Evolutionary conservation across 2,797 vertebrate genomes (phyloP), one percentile per base, ranked within the genome.

Genomic region (Acestrorhynchus altus): DNA sequence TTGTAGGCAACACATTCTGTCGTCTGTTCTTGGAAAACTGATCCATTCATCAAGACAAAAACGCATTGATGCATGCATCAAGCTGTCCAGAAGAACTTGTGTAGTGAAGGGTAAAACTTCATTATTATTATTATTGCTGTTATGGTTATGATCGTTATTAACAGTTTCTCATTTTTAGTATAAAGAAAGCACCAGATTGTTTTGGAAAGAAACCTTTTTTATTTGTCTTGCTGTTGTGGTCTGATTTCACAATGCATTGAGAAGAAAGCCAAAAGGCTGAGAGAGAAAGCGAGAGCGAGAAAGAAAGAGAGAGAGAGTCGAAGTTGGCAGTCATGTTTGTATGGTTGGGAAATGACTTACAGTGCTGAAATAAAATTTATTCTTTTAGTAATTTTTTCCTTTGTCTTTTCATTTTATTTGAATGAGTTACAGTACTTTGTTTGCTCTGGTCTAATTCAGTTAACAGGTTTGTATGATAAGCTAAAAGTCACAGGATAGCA

Each of bases 311-410:
- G 88, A 90, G 91, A 89, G 91, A 90, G 92, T 93, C 91, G 91
- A 93, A 93, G 93, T 93, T 92, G 93, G 92, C 92, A 92, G 93
- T 95, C 94, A 92, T 94, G 93, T 95, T 95, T 92, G 94, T 94
- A 95, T 93, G 94, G 95, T 95, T 95, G 95, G 95, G 94, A 95
- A 96, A 95, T 95, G 95, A 96, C 95, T 96, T 96, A 95, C 95
- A 96, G 93, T 94, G 94, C 95, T 96, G 95, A 97, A 96, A 96
- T 96, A 97, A 96, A 96, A 93, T 96, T 93, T 96, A 96, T 97
- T 97, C 95, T 97, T 96, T 97, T 96, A 96, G 95, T 96, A 95
- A 95, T 42, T 42, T 63, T 35, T 44, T 15, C 46, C 20, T 63
- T 4, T 18, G 20, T 56, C 46, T 31, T 24, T 1, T 69, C 49